phyloP scores from a whole-genome alignment of 37 sponge, comb jelly and placozoan genomes.

The Eunapius fragilis region DNA sequence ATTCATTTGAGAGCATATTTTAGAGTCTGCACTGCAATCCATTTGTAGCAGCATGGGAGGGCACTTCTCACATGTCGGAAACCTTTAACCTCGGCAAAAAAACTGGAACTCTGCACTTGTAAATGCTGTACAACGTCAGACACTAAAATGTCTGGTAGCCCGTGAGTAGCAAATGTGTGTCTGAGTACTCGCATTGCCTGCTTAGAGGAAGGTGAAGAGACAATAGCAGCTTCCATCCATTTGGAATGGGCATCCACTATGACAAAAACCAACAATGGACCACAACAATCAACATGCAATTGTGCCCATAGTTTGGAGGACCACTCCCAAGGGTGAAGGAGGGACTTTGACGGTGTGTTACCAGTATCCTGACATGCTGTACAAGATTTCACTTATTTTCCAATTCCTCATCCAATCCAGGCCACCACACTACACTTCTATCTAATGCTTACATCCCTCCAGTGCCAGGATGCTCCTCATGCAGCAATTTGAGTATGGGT shows the following conservation, averaged over 20 bases:
- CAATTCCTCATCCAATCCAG: constrained; percentile 28
- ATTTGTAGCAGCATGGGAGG: no score
- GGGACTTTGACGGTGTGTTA: background rate
- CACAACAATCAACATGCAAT: constrained; percentile 12
- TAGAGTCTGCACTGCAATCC: no score
- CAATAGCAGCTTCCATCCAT: constrained; percentile 6
- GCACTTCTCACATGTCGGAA: no score
- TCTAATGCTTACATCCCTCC: constrained; percentile 15
- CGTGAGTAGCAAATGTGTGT: no score
- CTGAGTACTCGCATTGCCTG: no score
- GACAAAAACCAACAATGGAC: constrained; percentile 19
- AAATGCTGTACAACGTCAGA: constrained; percentile 32
- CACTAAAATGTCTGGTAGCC: constrained; percentile 11
- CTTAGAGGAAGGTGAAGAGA: background rate
- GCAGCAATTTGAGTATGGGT: no score
- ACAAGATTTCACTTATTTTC: background rate
- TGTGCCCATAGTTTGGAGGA: background rate
- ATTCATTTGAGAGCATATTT: no score
- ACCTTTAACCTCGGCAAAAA: no score
- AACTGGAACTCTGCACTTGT: constrained; percentile 20
- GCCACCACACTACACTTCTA: constrained; percentile 45
- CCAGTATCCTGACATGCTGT: constrained; percentile 5
- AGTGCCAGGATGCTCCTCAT: constrained; percentile 41
- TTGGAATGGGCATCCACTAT: constrained; percentile 23
- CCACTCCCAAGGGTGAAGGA: no score